Evolutionary conservation across 2,113 vertebrate species (phyloP).

Genomic region (Pantherophis guttatus): DNA sequence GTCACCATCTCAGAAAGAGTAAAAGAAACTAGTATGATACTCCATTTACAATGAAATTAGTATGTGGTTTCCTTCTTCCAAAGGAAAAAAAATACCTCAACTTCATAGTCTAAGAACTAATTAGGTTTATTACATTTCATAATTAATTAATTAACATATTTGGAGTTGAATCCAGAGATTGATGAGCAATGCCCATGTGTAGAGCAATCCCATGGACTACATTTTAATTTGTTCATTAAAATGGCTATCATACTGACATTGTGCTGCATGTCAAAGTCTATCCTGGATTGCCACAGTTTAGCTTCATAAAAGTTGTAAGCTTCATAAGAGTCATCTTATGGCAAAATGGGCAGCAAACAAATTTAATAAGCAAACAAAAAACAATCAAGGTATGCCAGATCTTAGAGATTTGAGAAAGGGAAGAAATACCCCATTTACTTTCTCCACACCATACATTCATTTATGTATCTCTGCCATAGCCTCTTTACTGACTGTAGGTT

Average conservation of each 20-base stretch:
- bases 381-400: background rate
- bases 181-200: background rate
- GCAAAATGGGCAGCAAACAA: background rate
- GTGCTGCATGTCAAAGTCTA: background rate
- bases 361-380: background rate
- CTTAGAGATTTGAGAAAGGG: background rate
- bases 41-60: background rate
- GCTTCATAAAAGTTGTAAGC: background rate
- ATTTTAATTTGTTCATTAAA: background rate
- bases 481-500: background rate
- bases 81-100: background rate
- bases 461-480: background rate
- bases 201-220: background rate
- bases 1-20: background rate
- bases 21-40: background rate
- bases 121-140: background rate
- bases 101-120: background rate
- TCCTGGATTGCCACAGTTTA: background rate
- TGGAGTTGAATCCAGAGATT: background rate
- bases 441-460: background rate
- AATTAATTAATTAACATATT: background rate
- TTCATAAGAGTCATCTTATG: background rate
- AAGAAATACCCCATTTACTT: background rate
- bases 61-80: background rate
- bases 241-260: background rate